These are phyloP conservation scores for Drosophila orosa DNA, from an alignment of 1,140 invertebrate species.

Conservation along the genomic window DNA sequence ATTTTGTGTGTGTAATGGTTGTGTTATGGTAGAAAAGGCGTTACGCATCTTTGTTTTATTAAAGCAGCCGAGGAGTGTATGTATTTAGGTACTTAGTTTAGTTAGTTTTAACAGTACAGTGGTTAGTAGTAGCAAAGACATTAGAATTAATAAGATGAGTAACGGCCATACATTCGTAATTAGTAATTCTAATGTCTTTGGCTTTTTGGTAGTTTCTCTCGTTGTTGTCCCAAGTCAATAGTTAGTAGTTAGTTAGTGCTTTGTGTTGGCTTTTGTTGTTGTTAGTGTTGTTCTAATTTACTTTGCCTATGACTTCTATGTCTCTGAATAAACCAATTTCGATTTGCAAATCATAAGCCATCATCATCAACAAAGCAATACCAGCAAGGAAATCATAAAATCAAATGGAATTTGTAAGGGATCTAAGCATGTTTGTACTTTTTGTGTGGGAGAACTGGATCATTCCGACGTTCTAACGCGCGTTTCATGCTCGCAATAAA, in stretches of 20 bases:
- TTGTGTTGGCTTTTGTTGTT: background rate
- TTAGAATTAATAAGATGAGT: too few species aligned
- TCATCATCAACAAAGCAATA: slow-evolving; percentile 42
- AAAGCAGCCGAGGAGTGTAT: slow-evolving; percentile 5
- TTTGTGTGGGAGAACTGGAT: slow-evolving; percentile 8
- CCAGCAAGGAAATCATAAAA: slow-evolving; percentile 42
- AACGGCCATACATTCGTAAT: too few species aligned
- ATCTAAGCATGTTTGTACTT: slow-evolving; percentile 30
- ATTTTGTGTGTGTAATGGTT: slow-evolving; percentile 7
- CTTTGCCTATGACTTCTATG: slow-evolving; percentile 29
- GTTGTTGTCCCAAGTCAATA: slow-evolving; percentile 3
- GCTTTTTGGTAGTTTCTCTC: background rate
- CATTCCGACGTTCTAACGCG: slow-evolving; percentile 20
- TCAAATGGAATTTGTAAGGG: slow-evolving; percentile 18
- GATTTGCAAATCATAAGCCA: slow-evolving; percentile 51
- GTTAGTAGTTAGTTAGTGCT: slow-evolving; percentile 20
- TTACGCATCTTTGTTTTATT: slow-evolving; percentile 10
- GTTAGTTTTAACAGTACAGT: slow-evolving; percentile 28
- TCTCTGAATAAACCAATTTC: slow-evolving; percentile 58
- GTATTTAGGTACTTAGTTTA: slow-evolving; percentile 31
- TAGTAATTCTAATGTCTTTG: too few species aligned
- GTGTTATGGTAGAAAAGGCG: slow-evolving; percentile 2
- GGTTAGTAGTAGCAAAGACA: slow-evolving; percentile 40
- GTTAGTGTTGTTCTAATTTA: slow-evolving; percentile 27
- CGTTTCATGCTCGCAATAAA: slow-evolving; percentile 38